Percentiles rank a stretch among this genome's conserved stretches.
Evolutionary conservation across 2,888 invertebrate species (phyloP).

Genomic region (Anthrax anthrax): DNA sequence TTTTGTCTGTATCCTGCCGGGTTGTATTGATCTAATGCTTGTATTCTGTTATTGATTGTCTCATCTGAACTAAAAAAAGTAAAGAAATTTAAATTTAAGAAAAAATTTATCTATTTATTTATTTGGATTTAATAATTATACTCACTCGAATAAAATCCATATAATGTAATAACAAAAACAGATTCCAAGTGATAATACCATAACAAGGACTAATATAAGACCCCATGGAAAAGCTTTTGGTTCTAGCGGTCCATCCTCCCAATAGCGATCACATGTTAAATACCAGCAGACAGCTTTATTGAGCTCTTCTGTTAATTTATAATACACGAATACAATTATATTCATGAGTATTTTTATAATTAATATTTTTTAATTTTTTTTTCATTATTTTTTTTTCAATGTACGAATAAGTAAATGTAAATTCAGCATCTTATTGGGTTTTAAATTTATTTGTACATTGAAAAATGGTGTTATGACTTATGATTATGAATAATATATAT

Average conservation of each 20-base stretch:
- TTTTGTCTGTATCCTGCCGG: slow-evolving; percentile 1
- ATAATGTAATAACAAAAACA: slow-evolving; percentile 86
- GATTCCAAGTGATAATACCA: slow-evolving; percentile 66
- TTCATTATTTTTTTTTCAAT: no score
- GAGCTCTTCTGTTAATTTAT: slow-evolving; percentile 54
- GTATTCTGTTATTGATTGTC: background rate
- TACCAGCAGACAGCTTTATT: slow-evolving; percentile 85
- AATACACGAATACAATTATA: no score
- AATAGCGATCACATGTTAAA: slow-evolving; percentile 80
- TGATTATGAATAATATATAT: background rate
- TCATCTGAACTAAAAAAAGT: slow-evolving; percentile 9
- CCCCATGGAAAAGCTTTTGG: slow-evolving; percentile 73
- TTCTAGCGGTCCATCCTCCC: slow-evolving; percentile 69
- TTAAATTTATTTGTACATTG: no score
- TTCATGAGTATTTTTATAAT: no score
- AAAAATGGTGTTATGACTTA: background rate
- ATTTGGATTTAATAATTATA: slow-evolving; percentile 17
- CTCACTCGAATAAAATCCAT: slow-evolving; percentile 86
- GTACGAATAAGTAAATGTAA: no score
- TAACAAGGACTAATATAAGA: slow-evolving; percentile 56
- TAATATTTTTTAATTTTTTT: no score
- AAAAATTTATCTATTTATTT: no score
- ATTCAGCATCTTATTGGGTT: no score
- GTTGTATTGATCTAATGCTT: background rate
- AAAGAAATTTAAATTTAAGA: no score